A percentile compares a stretch with the other conserved stretches of the same genome.
These are phyloP conservation scores for Drosophila buzzatii DNA, from an alignment of 2,888 invertebrate genomes.

Conservation along the genomic window DNA sequence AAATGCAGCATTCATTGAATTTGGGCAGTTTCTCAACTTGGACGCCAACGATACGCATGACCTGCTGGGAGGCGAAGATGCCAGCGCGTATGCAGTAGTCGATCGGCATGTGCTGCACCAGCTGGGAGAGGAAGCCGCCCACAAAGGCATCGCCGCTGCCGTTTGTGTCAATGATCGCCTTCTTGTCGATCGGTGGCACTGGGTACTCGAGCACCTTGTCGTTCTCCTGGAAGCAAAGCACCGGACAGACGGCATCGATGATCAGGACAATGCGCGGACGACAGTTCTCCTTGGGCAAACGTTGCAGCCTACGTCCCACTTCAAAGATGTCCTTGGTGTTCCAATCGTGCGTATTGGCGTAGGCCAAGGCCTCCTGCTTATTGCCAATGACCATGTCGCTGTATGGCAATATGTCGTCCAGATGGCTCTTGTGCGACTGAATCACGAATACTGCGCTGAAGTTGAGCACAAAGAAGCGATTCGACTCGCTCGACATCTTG, in stretches of 20 bases:
- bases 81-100: conserved; percentile 73
- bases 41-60: conserved; percentile 49
- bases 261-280: conserved; percentile 52
- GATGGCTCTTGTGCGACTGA: conserved; percentile 27
- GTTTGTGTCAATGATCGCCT: conserved; percentile 57
- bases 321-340: conserved; percentile 55
- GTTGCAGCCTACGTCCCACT: conserved; percentile 54
- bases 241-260: conserved; percentile 58
- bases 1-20: conserved; percentile 56
- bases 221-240: conserved; percentile 61
- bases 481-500: conserved; percentile 17
- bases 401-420: conserved; percentile 43
- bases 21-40: conserved; percentile 57
- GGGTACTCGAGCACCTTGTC: conserved; percentile 56
- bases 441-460: conserved; percentile 70
- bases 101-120: conserved; percentile 64
- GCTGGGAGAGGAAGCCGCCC: conserved; percentile 68
- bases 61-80: conserved; percentile 65
- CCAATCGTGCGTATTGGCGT: conserved; percentile 44
- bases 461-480: conserved; percentile 52
- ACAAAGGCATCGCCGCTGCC: conserved; percentile 72
- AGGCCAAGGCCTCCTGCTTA: conserved; percentile 65
- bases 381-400: conserved; percentile 64
- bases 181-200: conserved; percentile 51
- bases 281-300: conserved; percentile 46